phyloP scores from a whole-genome alignment of 2,797 vertebrate genomes.

The Hippocampus kuda region DNA sequence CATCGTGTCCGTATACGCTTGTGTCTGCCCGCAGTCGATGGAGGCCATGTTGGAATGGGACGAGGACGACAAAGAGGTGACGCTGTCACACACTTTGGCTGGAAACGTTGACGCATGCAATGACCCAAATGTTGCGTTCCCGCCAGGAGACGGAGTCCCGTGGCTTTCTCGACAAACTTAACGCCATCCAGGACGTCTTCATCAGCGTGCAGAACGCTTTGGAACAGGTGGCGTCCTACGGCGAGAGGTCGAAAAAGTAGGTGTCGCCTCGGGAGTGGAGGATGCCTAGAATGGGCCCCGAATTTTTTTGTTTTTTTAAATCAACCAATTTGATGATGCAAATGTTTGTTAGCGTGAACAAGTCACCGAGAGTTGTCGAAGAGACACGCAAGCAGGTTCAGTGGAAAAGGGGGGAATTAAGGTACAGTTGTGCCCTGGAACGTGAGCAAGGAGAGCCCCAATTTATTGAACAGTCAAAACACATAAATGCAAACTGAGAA shows the following conservation, averaged over 20 bases:
- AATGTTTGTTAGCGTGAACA: no score
- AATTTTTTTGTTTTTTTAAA: no score
- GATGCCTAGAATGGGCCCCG: no score
- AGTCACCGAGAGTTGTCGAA: no score
- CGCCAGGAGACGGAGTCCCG: slow-evolving; percentile 80
- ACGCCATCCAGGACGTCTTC: slow-evolving; percentile 91
- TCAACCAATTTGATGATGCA: no score
- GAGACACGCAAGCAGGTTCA: no score
- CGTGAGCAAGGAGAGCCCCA: not conserved
- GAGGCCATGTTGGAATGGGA: slow-evolving; percentile 87
- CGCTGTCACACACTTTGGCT: not conserved
- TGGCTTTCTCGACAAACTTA: slow-evolving; percentile 87
- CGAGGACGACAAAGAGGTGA: slow-evolving; percentile 79
- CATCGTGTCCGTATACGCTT: no score
- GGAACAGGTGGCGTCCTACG: slow-evolving; percentile 81
- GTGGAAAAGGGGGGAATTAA: no score
- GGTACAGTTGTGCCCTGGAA: no score
- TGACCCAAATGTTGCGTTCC: not conserved
- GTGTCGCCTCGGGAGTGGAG: no score
- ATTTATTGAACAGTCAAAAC: not conserved
- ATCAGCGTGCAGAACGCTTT: slow-evolving; percentile 83
- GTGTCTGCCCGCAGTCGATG: slow-evolving; percentile 65
- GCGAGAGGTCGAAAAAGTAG: slow-evolving; percentile 89
- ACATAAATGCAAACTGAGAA: no score
- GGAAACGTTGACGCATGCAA: not conserved